Evolutionary conservation across 2,797 vertebrate species (phyloP), one percentile per base, ranked within the genome.

Genomic region (Selene dorsalis): DNA sequence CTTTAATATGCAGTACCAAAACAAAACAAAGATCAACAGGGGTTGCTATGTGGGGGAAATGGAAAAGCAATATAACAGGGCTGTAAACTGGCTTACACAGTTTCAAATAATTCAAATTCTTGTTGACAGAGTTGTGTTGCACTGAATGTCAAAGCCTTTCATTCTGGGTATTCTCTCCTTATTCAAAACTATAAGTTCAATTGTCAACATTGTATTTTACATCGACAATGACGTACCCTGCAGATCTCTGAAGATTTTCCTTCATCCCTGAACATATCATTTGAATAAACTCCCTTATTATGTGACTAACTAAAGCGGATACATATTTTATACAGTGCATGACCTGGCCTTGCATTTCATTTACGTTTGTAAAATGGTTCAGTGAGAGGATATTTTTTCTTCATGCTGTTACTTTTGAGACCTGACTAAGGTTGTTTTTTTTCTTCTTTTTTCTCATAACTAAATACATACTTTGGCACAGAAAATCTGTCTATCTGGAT

Each of bases 401-500:
- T 35, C 32, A 17, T 41, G 68, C 28, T 75, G 55, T 72, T 69
- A 43, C 65, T 71, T 79, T 60, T 26, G 22, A 73, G 41, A 24
- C 22, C 45, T 71, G 47, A 69, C 47, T 48, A 43, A 61, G 62
- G 59, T 20, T 35, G 30, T 63, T 67, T 55, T 45, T 56, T 38
- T 11, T 22, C 18, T 75, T 30, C 75, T 4, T 39, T 14, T 28
- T 35, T 73, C 41, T 79, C 41, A 16, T 72, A 70, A 32, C 55
- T 79, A 69, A 75, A 82, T 79, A 82, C 61, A 43, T 65, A 66
- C 48, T 68, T 50, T 65, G 20, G 52, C 62, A 64, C 26, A 41
- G 56, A 55, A 63, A 73, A 73, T 47, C 35, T 68, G 58, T 75
- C 43, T 65, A 66, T 83, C 75, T 73, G 20, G 18, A 75, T 79